phyloP scores from a whole-genome alignment of 2,888 invertebrate genomes.

The Thecophora atra region DNA sequence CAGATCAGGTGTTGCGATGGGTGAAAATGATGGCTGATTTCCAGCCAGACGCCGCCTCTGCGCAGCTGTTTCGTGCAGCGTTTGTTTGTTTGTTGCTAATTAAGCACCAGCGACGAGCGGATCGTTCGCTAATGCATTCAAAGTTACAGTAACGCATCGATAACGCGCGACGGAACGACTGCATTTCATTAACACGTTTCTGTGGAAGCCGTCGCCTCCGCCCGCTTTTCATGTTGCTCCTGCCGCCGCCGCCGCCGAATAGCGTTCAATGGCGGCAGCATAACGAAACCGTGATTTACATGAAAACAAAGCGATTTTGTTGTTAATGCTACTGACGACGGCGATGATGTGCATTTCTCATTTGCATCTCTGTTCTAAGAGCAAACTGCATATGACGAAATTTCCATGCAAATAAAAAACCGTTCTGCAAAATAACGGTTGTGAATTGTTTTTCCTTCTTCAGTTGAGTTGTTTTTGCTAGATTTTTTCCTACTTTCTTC shows the following conservation, averaged over 20 bases:
- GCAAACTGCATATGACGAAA: slow-evolving; percentile 1
- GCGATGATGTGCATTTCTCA: neutral
- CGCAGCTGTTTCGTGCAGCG: neutral
- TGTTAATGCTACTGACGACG: neutral
- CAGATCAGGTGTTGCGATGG: neutral
- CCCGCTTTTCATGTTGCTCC: too few species aligned
- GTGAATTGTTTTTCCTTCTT: too few species aligned
- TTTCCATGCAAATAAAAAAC: neutral
- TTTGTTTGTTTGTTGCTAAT: neutral
- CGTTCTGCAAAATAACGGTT: too few species aligned
- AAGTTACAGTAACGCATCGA: slow-evolving; percentile 29
- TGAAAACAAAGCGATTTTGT: neutral
- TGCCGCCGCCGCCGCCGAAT: neutral
- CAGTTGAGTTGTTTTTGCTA: too few species aligned
- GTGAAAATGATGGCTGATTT: neutral
- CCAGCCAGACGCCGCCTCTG: neutral
- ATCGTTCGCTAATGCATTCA: slow-evolving; percentile 19
- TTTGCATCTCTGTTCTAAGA: neutral
- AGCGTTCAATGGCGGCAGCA: neutral
- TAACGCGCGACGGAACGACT: slow-evolving; percentile 15
- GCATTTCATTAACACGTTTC: slow-evolving; percentile 33
- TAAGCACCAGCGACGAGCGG: neutral
- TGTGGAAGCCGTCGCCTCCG: neutral
- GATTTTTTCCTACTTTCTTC: too few species aligned
- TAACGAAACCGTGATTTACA: neutral